Conservation (phyloP, 2,797 vertebrate species). For the Tokudaia tokunoshimensis region DNA sequence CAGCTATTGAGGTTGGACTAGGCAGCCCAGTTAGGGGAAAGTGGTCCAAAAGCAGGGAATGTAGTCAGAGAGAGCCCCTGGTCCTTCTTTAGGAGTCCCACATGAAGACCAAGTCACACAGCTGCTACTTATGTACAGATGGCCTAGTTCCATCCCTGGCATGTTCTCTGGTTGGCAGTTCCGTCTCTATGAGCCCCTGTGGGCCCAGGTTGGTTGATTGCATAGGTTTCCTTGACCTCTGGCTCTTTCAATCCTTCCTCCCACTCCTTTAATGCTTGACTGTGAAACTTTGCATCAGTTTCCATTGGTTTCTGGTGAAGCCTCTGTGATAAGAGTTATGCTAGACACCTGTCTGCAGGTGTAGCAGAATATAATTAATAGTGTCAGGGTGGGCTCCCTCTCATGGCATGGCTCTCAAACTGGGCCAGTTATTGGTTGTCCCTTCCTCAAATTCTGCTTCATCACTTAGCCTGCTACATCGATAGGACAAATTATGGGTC, state of each 20-base stretch:
- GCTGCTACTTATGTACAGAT: background rate
- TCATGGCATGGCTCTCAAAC: background rate
- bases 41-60: background rate
- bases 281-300: background rate
- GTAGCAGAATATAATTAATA: background rate
- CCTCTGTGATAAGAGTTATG: background rate
- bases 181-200: background rate
- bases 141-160: background rate
- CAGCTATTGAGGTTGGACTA: background rate
- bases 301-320: background rate
- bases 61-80: background rate
- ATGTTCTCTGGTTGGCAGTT: background rate
- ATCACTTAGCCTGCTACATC: background rate
- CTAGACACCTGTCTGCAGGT: background rate
- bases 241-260: background rate
- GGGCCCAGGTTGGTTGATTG: background rate
- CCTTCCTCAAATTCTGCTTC: background rate
- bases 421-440: background rate
- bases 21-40: background rate
- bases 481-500: background rate
- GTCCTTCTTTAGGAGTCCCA: background rate
- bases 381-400: background rate
- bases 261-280: background rate
- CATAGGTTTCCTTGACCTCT: background rate
- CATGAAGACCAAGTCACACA: background rate